Conservation (phyloP, 2,797 vertebrate species). For the Protonibea diacanthus region DNA sequence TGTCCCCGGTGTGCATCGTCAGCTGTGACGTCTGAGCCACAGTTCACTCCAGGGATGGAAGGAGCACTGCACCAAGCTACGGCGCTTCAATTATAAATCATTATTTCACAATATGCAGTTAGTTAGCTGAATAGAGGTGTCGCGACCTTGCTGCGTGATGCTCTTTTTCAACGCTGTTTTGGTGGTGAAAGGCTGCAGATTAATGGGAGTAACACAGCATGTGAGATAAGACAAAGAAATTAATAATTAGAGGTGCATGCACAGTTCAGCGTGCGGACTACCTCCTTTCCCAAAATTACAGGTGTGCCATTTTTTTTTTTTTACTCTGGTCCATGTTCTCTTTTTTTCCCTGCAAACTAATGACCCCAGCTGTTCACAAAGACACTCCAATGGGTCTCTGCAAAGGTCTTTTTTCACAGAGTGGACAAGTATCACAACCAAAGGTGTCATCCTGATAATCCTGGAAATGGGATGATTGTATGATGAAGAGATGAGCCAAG, state of each 20-base stretch:
- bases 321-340: background rate
- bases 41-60: constrained; percentile 32
- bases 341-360: background rate
- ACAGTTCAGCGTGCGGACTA: background rate
- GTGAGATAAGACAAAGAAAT: background rate
- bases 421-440: background rate
- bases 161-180: background rate
- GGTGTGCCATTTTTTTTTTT: background rate
- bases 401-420: background rate
- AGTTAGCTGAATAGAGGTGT: background rate
- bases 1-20: constrained; percentile 33
- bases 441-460: background rate
- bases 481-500: background rate
- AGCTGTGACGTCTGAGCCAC: constrained; percentile 46
- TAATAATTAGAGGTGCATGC: background rate
- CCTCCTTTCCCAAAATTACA: background rate
- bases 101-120: constrained; percentile 1
- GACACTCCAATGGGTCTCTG: background rate
- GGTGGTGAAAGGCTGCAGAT: background rate
- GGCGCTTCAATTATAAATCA: constrained; percentile 32
- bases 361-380: background rate
- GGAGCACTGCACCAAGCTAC: constrained; percentile 13
- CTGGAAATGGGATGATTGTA: background rate
- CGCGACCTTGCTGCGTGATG: background rate
- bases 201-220: background rate